These are phyloP conservation scores for Tragopan temminckii DNA, from an alignment of 2,797 vertebrate species.

Conservation along the genomic window DNA sequence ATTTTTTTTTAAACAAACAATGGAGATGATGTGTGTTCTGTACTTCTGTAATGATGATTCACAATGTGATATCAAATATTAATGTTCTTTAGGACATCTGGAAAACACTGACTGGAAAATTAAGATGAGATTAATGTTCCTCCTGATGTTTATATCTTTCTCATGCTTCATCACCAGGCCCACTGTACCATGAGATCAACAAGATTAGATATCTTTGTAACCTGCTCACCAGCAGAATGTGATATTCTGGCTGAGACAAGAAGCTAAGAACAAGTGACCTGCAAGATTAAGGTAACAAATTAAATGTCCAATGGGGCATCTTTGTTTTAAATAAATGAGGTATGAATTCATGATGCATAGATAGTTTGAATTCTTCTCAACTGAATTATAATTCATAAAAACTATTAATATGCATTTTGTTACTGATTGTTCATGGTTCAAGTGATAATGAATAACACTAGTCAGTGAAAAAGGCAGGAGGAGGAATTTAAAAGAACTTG, in stretches of 20 bases:
- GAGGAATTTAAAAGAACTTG: neutral
- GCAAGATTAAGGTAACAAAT: constrained; percentile 40
- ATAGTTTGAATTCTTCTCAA: neutral
- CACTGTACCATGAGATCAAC: constrained; percentile 67
- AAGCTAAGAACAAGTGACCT: constrained; percentile 31
- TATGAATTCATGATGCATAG: neutral
- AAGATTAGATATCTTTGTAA: constrained; percentile 57
- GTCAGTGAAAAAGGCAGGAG: neutral
- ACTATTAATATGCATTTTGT: neutral
- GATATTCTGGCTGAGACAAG: constrained; percentile 18
- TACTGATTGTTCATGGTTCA: neutral
- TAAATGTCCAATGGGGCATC: neutral
- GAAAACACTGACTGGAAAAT: constrained; percentile 66
- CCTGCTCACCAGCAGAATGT: neutral
- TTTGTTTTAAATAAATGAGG: constrained; percentile 25
- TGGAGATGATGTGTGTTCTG: neutral
- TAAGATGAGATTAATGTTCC: constrained; percentile 59
- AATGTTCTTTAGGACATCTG: constrained; percentile 56
- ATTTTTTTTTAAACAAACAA: neutral
- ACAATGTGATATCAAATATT: constrained; percentile 42
- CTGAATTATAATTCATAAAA: neutral
- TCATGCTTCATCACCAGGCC: constrained; percentile 47
- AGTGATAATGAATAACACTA: neutral
- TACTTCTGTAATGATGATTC: constrained; percentile 40
- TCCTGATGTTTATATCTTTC: constrained; percentile 63